Conservation (phyloP, 1,140 invertebrate species). For the Brachystomella parvula region DNA sequence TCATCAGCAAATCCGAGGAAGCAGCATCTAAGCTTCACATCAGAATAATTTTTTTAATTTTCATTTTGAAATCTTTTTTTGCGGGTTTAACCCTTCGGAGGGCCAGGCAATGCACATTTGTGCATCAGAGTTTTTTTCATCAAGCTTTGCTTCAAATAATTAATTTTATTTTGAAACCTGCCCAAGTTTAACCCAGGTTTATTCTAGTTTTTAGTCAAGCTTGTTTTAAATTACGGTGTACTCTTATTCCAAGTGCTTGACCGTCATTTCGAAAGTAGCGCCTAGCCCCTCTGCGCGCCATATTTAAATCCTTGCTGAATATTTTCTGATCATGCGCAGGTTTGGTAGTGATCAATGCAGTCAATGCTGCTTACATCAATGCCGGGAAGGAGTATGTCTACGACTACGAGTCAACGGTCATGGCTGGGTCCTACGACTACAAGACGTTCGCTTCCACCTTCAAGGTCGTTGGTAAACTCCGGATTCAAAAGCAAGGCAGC, state of each 20-base stretch:
- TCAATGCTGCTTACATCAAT: slow-evolving; percentile 14
- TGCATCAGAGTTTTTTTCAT: no score
- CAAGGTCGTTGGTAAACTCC: slow-evolving; percentile 31
- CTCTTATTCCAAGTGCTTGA: no score
- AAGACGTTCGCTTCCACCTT: slow-evolving; percentile 25
- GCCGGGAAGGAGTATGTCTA: slow-evolving; percentile 34
- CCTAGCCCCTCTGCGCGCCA: slow-evolving; percentile 20
- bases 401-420: slow-evolving; percentile 18
- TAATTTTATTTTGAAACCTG: no score
- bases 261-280: slow-evolving; percentile 22
- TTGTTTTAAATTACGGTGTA: no score
- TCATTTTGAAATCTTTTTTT: slow-evolving; percentile 15
- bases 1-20: no score
- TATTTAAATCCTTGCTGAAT: neutral
- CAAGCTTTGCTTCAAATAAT: no score
- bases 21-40: no score
- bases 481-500: slow-evolving; percentile 18
- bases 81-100: no score
- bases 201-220: no score
- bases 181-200: no score
- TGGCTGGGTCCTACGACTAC: slow-evolving; percentile 33
- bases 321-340: neutral
- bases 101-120: no score
- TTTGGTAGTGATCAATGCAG: neutral
- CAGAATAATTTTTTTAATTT: slow-evolving; percentile 11